Conservation (phyloP, 2,888 invertebrate species). For the Drosophila longiperda region DNA sequence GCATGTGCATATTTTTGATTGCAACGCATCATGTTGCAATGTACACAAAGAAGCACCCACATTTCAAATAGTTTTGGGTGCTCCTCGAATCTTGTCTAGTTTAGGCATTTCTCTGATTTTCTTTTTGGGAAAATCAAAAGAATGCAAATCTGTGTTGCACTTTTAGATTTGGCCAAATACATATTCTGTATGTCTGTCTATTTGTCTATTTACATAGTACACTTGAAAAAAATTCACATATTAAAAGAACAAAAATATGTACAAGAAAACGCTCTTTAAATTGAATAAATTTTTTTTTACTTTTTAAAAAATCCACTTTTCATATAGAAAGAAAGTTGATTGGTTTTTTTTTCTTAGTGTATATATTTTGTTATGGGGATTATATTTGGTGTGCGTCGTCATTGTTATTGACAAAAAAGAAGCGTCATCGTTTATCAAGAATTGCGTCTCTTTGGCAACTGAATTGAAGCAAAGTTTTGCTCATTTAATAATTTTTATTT, state of each 20-base stretch:
- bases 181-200: not conserved
- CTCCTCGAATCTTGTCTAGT: constrained; percentile 27
- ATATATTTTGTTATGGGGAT: constrained; percentile 6
- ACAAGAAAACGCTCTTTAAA: not conserved
- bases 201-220: not conserved
- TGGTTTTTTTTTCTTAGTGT: not conserved
- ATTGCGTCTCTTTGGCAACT: constrained; percentile 5
- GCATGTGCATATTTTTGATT: constrained; percentile 27
- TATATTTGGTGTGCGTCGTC: constrained; percentile 64
- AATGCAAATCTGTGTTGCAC: not conserved
- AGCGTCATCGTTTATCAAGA: constrained; percentile 56
- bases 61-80: constrained; percentile 4
- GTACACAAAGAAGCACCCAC: constrained; percentile 40
- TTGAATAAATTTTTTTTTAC: too few relatives aligned
- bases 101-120: constrained; percentile 12
- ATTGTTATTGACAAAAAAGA: constrained; percentile 30
- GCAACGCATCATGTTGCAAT: constrained; percentile 39
- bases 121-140: constrained; percentile 13
- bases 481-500: constrained; percentile 7
- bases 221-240: not conserved
- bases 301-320: not conserved
- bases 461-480: not conserved
- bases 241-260: not conserved
- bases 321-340: not conserved
- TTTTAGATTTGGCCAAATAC: not conserved